Conservation (phyloP, 1,140 invertebrate genomes). For the Dendrolimus punctatus region DNA sequence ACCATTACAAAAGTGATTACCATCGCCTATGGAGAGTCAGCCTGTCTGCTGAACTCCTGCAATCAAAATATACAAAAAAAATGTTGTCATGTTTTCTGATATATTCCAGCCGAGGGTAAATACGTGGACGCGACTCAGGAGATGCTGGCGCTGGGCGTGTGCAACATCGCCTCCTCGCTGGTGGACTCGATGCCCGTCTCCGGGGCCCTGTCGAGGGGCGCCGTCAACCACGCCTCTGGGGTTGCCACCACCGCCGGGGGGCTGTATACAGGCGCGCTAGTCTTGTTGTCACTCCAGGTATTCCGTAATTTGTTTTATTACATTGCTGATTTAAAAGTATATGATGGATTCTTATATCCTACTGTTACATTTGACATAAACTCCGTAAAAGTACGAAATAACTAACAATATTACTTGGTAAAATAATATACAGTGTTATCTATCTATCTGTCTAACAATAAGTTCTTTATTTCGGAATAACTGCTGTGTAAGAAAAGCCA, state of each 20-base stretch:
- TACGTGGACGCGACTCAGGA: conserved; percentile 85
- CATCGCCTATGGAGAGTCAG: too few relatives aligned
- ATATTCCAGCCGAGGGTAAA: conserved; percentile 73
- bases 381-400: too few relatives aligned
- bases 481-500: too few relatives aligned
- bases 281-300: conserved; percentile 80
- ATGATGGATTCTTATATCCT: neutral
- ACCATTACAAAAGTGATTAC: too few relatives aligned
- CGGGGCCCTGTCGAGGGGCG: conserved; percentile 86
- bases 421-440: too few relatives aligned
- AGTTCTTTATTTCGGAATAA: too few relatives aligned
- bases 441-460: too few relatives aligned
- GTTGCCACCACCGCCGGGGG: conserved; percentile 89
- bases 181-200: conserved; percentile 90
- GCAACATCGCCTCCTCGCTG: conserved; percentile 89
- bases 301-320: neutral
- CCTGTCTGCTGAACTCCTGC: too few relatives aligned
- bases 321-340: neutral
- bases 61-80: too few relatives aligned
- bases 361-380: too few relatives aligned
- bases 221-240: conserved; percentile 90
- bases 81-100: too few relatives aligned
- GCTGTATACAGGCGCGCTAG: conserved; percentile 84
- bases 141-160: conserved; percentile 84
- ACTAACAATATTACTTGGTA: too few relatives aligned